Evolutionary conservation across 1,140 invertebrate species (phyloP).

Genomic region (fruit fly (Drosophila melanogaster)): DNA sequence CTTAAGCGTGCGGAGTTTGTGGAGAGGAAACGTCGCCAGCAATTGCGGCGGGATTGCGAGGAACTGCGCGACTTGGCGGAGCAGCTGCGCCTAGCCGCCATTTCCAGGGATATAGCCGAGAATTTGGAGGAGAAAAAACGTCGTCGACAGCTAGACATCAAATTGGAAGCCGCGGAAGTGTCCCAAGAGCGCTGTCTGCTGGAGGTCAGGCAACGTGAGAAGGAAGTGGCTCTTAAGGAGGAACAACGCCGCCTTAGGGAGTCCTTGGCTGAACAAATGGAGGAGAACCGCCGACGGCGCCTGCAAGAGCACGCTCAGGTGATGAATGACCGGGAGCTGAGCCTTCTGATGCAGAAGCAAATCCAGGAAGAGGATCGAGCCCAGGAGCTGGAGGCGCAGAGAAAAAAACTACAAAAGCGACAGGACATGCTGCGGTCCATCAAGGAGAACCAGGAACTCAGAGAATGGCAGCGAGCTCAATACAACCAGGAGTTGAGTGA

Average conservation of each 20-base stretch:
- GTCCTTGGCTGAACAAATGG: conserved; percentile 39
- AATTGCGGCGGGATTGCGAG: conserved; percentile 54
- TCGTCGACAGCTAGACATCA: conserved; percentile 12
- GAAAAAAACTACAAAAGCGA: conserved; percentile 35
- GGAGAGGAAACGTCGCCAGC: conserved; percentile 55
- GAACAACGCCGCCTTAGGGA: conserved; percentile 35
- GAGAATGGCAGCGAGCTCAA: conserved; percentile 12
- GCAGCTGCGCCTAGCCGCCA: conserved; percentile 58
- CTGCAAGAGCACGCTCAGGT: conserved; percentile 28
- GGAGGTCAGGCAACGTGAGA: conserved; percentile 15
- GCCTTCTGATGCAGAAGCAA: conserved; percentile 40
- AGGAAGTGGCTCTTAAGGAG: conserved; percentile 35
- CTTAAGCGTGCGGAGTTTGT: conserved; percentile 52
- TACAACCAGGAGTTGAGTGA: conserved; percentile 14
- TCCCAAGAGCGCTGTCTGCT: conserved; percentile 24
- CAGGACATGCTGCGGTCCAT: conserved; percentile 39
- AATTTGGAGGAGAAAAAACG: conserved; percentile 12
- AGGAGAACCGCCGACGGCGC: conserved; percentile 26
- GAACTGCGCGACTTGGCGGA: conserved; percentile 53
- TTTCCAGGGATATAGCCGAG: conserved; percentile 62
- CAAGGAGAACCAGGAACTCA: conserved; percentile 27
- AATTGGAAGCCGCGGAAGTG: conserved; percentile 25
- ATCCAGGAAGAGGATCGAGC: conserved; percentile 50
- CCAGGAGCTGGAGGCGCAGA: conserved; percentile 19
- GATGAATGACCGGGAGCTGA: conserved; percentile 46